phyloP scores from a whole-genome alignment of 2,888 invertebrate species.

The Archips xylosteana region DNA sequence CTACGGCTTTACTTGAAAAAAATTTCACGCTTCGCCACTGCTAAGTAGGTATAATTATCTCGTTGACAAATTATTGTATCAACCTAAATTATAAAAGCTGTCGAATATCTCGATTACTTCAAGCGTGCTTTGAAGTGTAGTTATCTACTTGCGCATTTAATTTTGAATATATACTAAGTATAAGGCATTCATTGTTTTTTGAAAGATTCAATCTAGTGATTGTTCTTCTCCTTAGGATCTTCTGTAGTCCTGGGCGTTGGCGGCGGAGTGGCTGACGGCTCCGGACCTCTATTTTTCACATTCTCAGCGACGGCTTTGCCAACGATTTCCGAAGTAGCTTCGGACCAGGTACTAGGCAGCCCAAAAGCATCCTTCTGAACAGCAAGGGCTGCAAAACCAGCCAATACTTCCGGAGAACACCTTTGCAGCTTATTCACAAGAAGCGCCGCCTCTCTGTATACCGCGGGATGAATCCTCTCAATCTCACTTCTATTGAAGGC shows the following conservation, averaged over 20 bases:
- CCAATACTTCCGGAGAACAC: conserved; percentile 73
- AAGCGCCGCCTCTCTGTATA: conserved; percentile 79
- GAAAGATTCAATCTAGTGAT: background rate
- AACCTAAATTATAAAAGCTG: background rate
- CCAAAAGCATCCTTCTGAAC: conserved; percentile 76
- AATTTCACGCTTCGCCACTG: too few relatives aligned
- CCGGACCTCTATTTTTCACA: background rate
- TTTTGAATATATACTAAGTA: too few relatives aligned
- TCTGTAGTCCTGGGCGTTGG: background rate
- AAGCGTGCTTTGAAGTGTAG: background rate
- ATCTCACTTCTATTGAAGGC: conserved; percentile 84
- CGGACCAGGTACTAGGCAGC: conserved; percentile 68
- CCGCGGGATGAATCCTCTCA: conserved; percentile 79
- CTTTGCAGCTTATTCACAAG: conserved; percentile 75
- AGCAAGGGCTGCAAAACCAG: conserved; percentile 78
- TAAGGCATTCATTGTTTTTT: background rate
- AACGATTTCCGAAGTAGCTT: conserved; percentile 61
- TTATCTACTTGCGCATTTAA: background rate
- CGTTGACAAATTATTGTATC: background rate
- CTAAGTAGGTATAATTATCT: background rate
- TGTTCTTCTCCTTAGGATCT: background rate
- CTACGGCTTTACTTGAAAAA: too few relatives aligned
- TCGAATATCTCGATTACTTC: background rate
- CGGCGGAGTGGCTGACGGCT: background rate
- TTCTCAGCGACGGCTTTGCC: conserved; percentile 64